These are phyloP conservation scores for Pseudopipra pipra DNA, from an alignment of 2,113 vertebrate genomes.

Conservation along the genomic window DNA sequence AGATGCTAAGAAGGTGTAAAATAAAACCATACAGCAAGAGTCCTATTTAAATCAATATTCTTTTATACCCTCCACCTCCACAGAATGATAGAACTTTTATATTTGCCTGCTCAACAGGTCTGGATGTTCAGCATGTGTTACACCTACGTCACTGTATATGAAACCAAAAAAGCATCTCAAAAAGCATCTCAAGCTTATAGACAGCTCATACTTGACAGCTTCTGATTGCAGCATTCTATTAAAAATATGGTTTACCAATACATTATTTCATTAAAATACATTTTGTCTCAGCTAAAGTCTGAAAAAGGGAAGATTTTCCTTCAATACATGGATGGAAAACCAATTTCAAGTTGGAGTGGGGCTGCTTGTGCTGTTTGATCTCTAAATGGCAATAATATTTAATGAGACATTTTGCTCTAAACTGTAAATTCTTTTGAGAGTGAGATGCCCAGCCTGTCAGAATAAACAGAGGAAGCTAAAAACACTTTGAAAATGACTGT, in stretches of 20 bases:
- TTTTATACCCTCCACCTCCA: conserved; percentile 1
- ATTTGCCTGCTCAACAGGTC: neutral
- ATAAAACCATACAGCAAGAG: neutral
- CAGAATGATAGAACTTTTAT: neutral
- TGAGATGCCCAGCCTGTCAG: conserved; percentile 10
- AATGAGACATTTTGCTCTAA: conserved; percentile 1
- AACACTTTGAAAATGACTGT: conserved; percentile 45
- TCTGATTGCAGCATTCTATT: neutral
- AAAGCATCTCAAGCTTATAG: neutral
- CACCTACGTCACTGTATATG: neutral
- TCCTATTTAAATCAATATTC: neutral
- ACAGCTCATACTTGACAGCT: neutral
- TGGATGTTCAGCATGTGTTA: conserved; percentile 22
- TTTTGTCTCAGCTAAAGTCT: neutral
- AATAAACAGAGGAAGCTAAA: conserved; percentile 42
- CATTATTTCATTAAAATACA: neutral
- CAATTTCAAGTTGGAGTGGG: neutral
- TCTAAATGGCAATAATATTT: conserved; percentile 16
- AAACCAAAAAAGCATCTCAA: neutral
- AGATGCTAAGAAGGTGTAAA: conserved; percentile 36
- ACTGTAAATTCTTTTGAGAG: conserved; percentile 4
- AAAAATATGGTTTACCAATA: neutral
- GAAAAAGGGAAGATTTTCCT: neutral
- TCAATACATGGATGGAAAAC: neutral
- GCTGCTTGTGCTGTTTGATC: neutral